Conservation (phyloP, 35 echinoderm and acorn worm species). For the Apostichopus japonicus region DNA sequence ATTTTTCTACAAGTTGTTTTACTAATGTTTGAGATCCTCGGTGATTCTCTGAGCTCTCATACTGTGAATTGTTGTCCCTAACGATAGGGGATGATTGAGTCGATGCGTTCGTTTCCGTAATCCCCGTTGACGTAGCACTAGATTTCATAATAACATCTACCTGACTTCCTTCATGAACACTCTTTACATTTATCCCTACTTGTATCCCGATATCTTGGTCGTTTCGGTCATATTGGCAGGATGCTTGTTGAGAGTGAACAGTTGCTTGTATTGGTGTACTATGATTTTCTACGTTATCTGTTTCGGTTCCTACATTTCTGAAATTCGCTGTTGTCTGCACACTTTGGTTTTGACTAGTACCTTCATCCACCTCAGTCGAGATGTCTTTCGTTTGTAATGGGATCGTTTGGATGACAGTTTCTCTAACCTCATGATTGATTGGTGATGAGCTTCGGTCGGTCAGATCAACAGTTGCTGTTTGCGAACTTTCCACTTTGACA, state of each 20-base stretch:
- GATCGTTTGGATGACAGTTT: slow-evolving; percentile 16
- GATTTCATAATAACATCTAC: neutral
- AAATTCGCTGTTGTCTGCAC: slow-evolving; percentile 4
- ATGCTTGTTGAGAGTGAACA: slow-evolving; percentile 10
- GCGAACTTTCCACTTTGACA: neutral
- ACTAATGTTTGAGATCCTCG: neutral
- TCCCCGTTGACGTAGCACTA: slow-evolving; percentile 29
- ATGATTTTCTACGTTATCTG: neutral
- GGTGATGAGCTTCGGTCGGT: slow-evolving; percentile 32
- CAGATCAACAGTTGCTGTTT: neutral
- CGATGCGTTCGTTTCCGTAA: neutral
- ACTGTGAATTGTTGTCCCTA: slow-evolving; percentile 29
- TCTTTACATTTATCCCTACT: neutral
- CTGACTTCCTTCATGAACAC: neutral
- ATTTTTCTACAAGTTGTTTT: slow-evolving; percentile 20
- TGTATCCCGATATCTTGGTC: slow-evolving; percentile 14
- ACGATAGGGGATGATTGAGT: slow-evolving; percentile 30
- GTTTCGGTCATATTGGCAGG: slow-evolving; percentile 13
- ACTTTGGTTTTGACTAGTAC: slow-evolving; percentile 1
- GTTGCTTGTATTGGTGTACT: slow-evolving; percentile 25
- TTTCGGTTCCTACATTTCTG: neutral
- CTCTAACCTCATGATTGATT: neutral
- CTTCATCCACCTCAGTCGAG: slow-evolving; percentile 28
- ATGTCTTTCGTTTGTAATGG: neutral
- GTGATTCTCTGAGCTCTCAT: neutral